Evolutionary conservation across 2,888 invertebrate species (phyloP), one percentile per base, ranked within the genome.

Genomic region (Congeria kusceri): DNA sequence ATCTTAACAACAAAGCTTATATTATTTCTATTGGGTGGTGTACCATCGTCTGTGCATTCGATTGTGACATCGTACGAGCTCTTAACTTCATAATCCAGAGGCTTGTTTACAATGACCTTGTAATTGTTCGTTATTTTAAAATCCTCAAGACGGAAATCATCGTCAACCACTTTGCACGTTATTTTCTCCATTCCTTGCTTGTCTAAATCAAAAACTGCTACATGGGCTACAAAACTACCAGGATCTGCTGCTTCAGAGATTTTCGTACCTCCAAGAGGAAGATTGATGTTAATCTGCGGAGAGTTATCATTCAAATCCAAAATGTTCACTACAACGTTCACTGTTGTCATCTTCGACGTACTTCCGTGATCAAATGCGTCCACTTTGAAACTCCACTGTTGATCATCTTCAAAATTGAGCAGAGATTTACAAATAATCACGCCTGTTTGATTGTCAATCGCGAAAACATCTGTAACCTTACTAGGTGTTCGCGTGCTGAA

Each of bases 181-280:
- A 91, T 87, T 20, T 87, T 76, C 5, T 90, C 90, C 73, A 90
- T 90, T 0, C 80, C 68, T 1, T 89, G 91, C 28, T 80, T 83
- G 80, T 91, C 90, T 0, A 65, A 44, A 75, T 91, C 91, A 20
- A 84, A 87, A 13, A 98, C 97, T 0, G 97, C 97, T 15, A 99
- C 97, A 11, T 98, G 98, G 0, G 98, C 98, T 1, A 99, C 98
- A 28, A 98, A 96, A 44, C 97, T 97, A 39, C 97, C 97, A 91
- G 97, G 97, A 67, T 95, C 95, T 0, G 98, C 98, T 93, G 98
- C 88, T 84, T 94, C 94, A 3, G 80, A 73, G 13, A 93, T 92
- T 49, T 88, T 81, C 25, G 93, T 93, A 3, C 96, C 96, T 92
- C 98, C 98, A 87, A 96, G 96, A 85, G 97, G 96, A 68, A 98